These are phyloP conservation scores for Patella caerulea DNA, from an alignment of 2,888 invertebrate species.

Conservation along the genomic window DNA sequence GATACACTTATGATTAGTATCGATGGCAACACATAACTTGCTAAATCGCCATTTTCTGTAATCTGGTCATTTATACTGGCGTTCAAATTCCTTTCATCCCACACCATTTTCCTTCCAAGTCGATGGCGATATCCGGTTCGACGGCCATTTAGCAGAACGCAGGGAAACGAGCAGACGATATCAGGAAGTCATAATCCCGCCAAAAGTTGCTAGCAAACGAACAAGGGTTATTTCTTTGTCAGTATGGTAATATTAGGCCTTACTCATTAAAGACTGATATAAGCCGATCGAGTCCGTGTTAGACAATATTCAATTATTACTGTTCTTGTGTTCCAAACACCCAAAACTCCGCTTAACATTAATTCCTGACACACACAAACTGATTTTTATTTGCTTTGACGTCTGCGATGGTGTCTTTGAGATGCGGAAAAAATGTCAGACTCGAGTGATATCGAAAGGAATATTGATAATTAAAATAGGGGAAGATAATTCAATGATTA, in stretches of 20 bases:
- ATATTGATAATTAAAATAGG: too few relatives aligned
- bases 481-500: too few relatives aligned
- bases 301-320: constrained; percentile 5
- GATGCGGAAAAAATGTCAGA: neutral
- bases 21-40: neutral
- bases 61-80: constrained; percentile 4
- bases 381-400: neutral
- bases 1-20: neutral
- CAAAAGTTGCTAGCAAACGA: constrained; percentile 10
- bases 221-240: neutral
- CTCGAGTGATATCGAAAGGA: neutral
- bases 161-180: constrained; percentile 8
- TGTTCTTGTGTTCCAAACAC: neutral
- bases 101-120: constrained; percentile 3
- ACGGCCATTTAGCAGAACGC: neutral
- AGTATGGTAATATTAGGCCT: constrained; percentile 5
- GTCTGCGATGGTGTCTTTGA: constrained; percentile 1
- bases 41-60: constrained; percentile 3
- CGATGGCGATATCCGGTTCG: constrained; percentile 11
- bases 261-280: neutral
- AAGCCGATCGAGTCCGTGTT: neutral
- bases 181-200: constrained; percentile 10
- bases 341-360: neutral
- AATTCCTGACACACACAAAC: neutral
- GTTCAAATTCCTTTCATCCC: neutral